Conservation (phyloP, 2,113 vertebrate genomes). For the Myotis lucifugus region DNA sequence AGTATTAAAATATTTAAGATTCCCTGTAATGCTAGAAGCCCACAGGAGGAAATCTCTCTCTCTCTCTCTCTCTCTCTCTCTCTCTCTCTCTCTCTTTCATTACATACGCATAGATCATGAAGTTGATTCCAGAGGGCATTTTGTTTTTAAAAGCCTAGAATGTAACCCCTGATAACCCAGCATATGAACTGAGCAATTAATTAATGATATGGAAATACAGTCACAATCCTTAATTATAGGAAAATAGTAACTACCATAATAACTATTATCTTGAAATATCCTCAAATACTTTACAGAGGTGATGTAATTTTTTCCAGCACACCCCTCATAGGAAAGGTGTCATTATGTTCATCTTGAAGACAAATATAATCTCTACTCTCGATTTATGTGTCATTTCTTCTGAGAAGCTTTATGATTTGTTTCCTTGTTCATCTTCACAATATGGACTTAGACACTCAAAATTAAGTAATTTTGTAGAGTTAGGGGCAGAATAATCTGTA, state of each 20-base stretch:
- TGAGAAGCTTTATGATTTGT: conserved; percentile 48
- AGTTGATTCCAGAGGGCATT: conserved; percentile 31
- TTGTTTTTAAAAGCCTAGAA: conserved; percentile 28
- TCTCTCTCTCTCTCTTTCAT: not conserved
- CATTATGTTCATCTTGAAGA: conserved; percentile 59
- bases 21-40: not conserved
- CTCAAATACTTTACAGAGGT: conserved; percentile 23
- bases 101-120: not conserved
- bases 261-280: conserved; percentile 57
- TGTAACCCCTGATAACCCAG: not conserved
- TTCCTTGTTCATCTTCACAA: conserved; percentile 38
- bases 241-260: conserved; percentile 6
- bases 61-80: not conserved
- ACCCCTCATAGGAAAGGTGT: conserved; percentile 29
- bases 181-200: conserved; percentile 8
- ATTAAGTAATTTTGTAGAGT: conserved; percentile 17
- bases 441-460: not conserved
- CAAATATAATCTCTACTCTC: conserved; percentile 27
- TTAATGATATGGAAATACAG: conserved; percentile 35
- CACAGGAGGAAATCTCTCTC: not conserved
- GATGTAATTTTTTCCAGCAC: conserved; percentile 15
- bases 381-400: conserved; percentile 33
- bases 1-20: not conserved
- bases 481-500: not conserved
- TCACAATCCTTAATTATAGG: not conserved